phyloP scores from a whole-genome alignment of 1,140 invertebrate genomes.

The Mactra quadrangularis region DNA sequence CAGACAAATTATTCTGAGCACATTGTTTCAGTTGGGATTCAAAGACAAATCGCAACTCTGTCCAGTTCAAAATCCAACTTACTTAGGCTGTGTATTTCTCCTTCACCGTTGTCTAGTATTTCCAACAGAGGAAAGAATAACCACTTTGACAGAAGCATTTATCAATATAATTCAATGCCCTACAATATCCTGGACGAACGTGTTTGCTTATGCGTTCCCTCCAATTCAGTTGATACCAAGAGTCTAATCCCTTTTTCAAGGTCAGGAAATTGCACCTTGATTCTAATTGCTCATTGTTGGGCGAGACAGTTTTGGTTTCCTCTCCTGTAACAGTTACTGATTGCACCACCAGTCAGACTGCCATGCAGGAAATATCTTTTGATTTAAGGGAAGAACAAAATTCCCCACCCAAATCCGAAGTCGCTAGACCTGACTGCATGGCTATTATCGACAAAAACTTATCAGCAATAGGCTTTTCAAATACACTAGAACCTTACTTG shows the following conservation, averaged over 20 bases:
- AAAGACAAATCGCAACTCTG: no score
- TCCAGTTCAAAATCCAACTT: no score
- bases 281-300: no score
- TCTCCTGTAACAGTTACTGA: neutral
- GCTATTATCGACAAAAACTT: no score
- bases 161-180: slow-evolving; percentile 1
- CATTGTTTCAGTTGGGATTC: no score
- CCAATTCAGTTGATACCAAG: slow-evolving; percentile 5
- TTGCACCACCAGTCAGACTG: neutral
- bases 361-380: no score
- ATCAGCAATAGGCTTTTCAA: slow-evolving; percentile 28
- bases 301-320: no score
- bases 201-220: no score
- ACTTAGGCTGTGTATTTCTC: slow-evolving; percentile 13
- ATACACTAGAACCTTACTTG: no score
- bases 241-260: slow-evolving; percentile 33
- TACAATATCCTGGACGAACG: slow-evolving; percentile 7
- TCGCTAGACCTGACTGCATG: no score
- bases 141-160: neutral
- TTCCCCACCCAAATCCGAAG: no score
- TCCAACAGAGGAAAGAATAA: slow-evolving; percentile 15
- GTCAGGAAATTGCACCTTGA: slow-evolving; percentile 46
- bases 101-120: neutral
- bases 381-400: slow-evolving; percentile 1
- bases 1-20: no score